A percentile compares a stretch with the other conserved stretches of the same genome.
Conservation (phyloP, 2,888 invertebrate species). For the Drosophila heteroneura region DNA sequence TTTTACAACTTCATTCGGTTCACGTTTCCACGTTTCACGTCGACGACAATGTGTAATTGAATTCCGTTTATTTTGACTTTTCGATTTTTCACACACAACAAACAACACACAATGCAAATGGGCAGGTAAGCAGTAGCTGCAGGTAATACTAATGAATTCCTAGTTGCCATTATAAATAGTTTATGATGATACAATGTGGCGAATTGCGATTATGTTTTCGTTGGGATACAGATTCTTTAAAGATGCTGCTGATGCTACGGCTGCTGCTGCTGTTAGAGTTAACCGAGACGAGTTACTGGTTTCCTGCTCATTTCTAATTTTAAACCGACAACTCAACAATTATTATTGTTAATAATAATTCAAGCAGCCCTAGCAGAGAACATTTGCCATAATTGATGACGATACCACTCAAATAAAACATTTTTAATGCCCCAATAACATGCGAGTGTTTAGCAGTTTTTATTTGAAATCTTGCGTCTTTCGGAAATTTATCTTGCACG, state of each 20-base stretch:
- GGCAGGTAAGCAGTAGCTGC: conserved; percentile 32
- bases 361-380: conserved; percentile 58
- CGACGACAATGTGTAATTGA: conserved; percentile 55
- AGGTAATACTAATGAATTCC: conserved; percentile 75
- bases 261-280: conserved; percentile 39
- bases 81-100: conserved; percentile 73
- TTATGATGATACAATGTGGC: conserved; percentile 64
- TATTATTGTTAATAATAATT: conserved; percentile 73
- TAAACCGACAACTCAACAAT: conserved; percentile 70
- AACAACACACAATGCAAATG: conserved; percentile 60
- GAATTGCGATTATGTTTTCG: conserved; percentile 27
- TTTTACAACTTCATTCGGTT: conserved; percentile 75
- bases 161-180: conserved; percentile 59
- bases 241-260: conserved; percentile 36
- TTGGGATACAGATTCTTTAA: conserved; percentile 3
- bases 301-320: conserved; percentile 79
- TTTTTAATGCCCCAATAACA: conserved; percentile 20
- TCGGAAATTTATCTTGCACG: conserved; percentile 39
- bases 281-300: conserved; percentile 55
- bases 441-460: conserved; percentile 37
- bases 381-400: conserved; percentile 55
- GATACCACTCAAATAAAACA: conserved; percentile 8
- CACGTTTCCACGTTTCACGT: conserved; percentile 17
- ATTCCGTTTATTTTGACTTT: conserved; percentile 79
- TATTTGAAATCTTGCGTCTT: conserved; percentile 15